Evolutionary conservation across 2,888 invertebrate species (phyloP).

Genomic region (Galerucella calmariensis): DNA sequence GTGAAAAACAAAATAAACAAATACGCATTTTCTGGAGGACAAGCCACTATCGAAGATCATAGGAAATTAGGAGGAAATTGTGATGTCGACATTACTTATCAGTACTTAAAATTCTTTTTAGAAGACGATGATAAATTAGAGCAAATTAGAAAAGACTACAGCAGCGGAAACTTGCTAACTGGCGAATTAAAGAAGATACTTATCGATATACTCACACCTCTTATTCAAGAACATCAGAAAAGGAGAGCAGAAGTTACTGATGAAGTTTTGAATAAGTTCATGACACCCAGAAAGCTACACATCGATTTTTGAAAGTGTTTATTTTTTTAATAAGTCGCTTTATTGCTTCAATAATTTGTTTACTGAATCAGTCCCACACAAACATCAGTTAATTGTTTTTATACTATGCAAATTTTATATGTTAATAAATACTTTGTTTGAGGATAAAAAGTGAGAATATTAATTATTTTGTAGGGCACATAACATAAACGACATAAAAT

Average conservation of each 20-base stretch:
- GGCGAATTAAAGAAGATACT: constrained; percentile 95
- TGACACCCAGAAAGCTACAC: constrained; percentile 83
- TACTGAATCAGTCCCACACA: not conserved
- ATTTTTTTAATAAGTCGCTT: not conserved
- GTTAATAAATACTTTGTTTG: not conserved
- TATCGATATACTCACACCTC: constrained; percentile 81
- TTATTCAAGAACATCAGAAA: constrained; percentile 86
- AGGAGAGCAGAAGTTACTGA: constrained; percentile 84
- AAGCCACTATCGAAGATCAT: constrained; percentile 93
- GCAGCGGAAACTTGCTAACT: constrained; percentile 89
- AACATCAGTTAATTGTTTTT: constrained; percentile 1
- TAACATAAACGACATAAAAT: too few species aligned
- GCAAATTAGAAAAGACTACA: constrained; percentile 76
- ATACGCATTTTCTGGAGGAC: constrained; percentile 98
- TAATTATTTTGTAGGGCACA: too few species aligned
- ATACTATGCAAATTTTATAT: not conserved
- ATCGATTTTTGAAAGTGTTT: constrained; percentile 62
- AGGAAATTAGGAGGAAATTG: constrained; percentile 92
- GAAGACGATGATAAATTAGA: constrained; percentile 91
- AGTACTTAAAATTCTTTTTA: constrained; percentile 93
- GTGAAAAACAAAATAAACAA: constrained; percentile 97
- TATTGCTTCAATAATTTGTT: not conserved
- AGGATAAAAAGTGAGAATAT: too few species aligned
- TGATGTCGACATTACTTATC: constrained; percentile 94
- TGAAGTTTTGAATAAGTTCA: constrained; percentile 83